Conservation (phyloP, 2,113 vertebrate genomes). For the Cepphus grylle region DNA sequence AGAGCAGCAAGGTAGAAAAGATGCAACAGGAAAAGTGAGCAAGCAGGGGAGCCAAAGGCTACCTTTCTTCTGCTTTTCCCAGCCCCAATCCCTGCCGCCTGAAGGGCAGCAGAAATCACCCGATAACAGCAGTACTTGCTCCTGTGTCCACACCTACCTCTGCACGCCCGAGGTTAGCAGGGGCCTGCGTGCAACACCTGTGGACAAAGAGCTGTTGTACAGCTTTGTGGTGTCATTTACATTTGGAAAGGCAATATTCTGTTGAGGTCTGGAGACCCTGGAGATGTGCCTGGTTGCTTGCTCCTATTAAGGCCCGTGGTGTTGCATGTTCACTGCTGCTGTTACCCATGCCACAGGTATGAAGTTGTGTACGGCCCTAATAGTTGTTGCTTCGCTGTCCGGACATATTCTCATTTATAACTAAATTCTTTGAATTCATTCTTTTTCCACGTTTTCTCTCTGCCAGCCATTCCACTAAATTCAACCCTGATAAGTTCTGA, state of each 20-base stretch:
- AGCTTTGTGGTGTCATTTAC: background rate
- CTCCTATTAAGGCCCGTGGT: background rate
- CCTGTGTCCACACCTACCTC: background rate
- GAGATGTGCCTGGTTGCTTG: background rate
- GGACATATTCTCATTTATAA: background rate
- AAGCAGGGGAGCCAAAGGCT: background rate
- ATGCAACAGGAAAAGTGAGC: background rate
- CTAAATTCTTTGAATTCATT: background rate
- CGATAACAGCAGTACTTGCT: background rate
- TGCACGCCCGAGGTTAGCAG: too few species aligned
- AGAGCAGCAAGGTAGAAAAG: background rate
- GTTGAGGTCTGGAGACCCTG: background rate
- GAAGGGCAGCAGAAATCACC: background rate
- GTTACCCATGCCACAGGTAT: background rate
- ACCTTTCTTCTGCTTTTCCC: background rate
- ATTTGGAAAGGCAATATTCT: background rate
- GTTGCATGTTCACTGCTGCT: background rate
- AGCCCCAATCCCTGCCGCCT: background rate
- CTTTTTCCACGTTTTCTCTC: background rate
- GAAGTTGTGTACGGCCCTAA: background rate
- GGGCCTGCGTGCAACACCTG: too few species aligned
- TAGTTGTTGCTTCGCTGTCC: background rate
- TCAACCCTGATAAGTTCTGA: background rate
- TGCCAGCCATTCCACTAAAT: background rate
- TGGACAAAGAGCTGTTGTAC: background rate